phyloP scores from a whole-genome alignment of 2,888 invertebrate genomes.

The Pemphredon lugubris region DNA sequence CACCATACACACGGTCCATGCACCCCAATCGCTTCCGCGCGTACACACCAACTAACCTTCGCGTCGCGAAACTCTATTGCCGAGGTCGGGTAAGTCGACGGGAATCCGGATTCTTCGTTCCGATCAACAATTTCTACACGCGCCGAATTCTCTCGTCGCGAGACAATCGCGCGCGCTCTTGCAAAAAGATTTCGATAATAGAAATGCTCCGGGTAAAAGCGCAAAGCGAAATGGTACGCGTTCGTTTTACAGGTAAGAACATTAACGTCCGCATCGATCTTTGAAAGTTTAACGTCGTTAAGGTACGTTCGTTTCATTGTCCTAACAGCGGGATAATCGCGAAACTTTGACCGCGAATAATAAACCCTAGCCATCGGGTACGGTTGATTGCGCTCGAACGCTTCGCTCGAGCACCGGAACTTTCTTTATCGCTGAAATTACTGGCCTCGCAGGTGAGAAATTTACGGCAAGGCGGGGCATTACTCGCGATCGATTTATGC shows the following conservation, averaged over 20 bases:
- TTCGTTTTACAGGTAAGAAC: too few relatives aligned
- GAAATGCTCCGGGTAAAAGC: too few relatives aligned
- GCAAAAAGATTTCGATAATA: too few relatives aligned
- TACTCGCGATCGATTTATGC: conserved; percentile 24
- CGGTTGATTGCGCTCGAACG: conserved; percentile 33
- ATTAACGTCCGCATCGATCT: too few relatives aligned
- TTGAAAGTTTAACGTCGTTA: too few relatives aligned
- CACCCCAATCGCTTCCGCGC: conserved; percentile 59
- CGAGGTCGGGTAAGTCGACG: conserved; percentile 59
- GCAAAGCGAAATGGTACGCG: too few relatives aligned
- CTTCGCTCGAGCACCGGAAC: conserved; percentile 42
- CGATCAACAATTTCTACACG: conserved; percentile 16
- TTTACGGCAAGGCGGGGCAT: conserved; percentile 24
- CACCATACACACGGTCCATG: conserved; percentile 62
- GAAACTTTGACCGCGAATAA: conserved; percentile 49
- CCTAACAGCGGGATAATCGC: conserved; percentile 45
- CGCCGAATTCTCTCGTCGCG: neutral
- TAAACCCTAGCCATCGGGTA: conserved; percentile 52
- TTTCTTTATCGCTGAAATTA: conserved; percentile 44
- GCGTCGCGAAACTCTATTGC: conserved; percentile 51
- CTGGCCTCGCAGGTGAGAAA: conserved; percentile 11
- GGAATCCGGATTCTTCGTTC: conserved; percentile 29
- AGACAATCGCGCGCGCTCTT: neutral
- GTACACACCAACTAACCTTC: conserved; percentile 58
- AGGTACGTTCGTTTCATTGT: too few relatives aligned